phyloP scores from a whole-genome alignment of 2,797 vertebrate genomes.

The Cacajao melanocephalus region DNA sequence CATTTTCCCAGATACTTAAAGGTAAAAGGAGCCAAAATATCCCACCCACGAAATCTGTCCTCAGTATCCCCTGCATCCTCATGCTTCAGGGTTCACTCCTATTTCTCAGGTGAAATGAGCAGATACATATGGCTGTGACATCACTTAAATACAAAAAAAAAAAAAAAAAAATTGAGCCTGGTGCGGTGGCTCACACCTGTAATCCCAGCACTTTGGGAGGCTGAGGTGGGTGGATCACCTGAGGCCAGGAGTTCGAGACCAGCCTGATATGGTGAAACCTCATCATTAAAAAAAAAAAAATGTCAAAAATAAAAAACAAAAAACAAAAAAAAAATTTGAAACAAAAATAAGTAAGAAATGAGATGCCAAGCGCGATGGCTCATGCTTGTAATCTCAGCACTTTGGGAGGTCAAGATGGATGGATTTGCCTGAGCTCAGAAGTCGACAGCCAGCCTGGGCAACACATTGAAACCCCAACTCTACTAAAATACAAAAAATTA shows the following conservation, averaged over 20 bases:
- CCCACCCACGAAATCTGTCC: neutral
- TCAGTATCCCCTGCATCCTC: neutral
- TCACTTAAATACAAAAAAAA: too few relatives aligned
- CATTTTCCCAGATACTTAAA: neutral
- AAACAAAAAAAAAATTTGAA: too few relatives aligned
- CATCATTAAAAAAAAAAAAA: too few relatives aligned
- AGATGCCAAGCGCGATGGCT: neutral
- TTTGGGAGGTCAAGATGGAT: neutral
- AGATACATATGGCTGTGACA: too few relatives aligned
- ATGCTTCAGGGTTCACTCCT: neutral
- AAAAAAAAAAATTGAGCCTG: too few relatives aligned
- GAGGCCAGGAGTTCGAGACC: too few relatives aligned
- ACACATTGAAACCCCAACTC: neutral
- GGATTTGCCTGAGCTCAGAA: neutral
- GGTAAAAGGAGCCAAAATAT: neutral
- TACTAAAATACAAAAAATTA: neutral
- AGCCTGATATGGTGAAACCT: too few relatives aligned
- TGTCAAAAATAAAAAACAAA: too few relatives aligned
- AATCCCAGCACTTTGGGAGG: too few relatives aligned
- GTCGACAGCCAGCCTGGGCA: neutral
- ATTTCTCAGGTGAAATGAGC: neutral
- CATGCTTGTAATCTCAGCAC: neutral
- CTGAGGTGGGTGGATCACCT: too few relatives aligned
- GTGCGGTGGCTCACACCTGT: too few relatives aligned
- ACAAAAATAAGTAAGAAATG: too few relatives aligned